phyloP scores from a whole-genome alignment of 2,113 vertebrate species.

The Octodon degus region DNA sequence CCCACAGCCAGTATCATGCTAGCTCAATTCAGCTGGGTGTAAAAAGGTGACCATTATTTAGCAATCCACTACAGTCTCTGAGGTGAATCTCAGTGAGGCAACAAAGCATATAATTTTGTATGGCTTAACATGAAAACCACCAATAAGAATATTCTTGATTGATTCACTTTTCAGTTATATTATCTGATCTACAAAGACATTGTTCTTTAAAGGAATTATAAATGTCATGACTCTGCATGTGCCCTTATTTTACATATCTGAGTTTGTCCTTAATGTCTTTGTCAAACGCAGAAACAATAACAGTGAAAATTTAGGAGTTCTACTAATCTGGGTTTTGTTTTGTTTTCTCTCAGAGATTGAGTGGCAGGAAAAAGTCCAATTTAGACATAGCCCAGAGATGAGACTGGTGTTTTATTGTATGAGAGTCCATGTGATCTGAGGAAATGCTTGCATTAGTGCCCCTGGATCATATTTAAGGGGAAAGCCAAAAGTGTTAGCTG shows the following conservation, averaged over 20 bases:
- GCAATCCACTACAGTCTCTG: not conserved
- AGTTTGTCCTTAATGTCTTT: not conserved
- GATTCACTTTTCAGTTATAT: conserved; percentile 32
- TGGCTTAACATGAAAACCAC: not conserved
- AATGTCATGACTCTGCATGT: not conserved
- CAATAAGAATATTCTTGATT: conserved; percentile 25
- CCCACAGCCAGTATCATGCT: too few species aligned
- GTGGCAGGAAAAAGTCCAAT: not conserved
- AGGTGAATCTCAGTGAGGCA: not conserved
- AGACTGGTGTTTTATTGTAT: not conserved
- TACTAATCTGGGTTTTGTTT: not conserved
- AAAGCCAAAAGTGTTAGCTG: not conserved
- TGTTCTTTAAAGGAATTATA: not conserved
- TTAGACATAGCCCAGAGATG: not conserved
- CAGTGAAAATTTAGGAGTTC: not conserved
- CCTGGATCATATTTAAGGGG: not conserved
- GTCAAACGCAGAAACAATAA: conserved; percentile 25
- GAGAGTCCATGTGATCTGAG: not conserved
- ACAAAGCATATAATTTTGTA: conserved; percentile 19
- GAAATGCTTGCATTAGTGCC: not conserved
- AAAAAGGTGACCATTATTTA: too few species aligned
- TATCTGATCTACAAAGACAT: not conserved
- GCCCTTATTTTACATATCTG: conserved; percentile 43
- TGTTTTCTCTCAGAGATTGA: not conserved
- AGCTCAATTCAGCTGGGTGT: too few species aligned